Base-by-base conservation (phyloP, 2,888 invertebrate genomes). In the Hydrotaea diabolus region DNA sequence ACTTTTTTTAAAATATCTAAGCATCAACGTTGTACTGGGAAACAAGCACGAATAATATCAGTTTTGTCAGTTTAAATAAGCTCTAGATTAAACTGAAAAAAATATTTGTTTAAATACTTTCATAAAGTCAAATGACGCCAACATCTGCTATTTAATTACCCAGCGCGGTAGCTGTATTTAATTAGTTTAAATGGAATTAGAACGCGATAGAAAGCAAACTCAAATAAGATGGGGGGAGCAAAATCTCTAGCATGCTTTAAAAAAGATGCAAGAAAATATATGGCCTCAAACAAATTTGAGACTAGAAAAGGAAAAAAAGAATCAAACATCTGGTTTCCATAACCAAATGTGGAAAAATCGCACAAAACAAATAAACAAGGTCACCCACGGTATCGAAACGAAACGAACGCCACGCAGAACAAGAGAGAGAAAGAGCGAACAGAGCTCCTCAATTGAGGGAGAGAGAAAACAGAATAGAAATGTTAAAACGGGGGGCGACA, bases 311-410 rank as follows among this genome's bases (percentile, higher is more conserved):
- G 36, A 21, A 66, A 64, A 74, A 21, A 82, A 74, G 26, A 82
- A 11, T 53, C 19, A 31, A 64, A 9, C 69, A 69, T 21, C 57
- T 74, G 43, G 19, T 55, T 64, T 64, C 71, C 59, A 76, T 76
- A 74, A 80, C 62, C 31, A 31, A 31, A 31, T 31, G 31, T 83
- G 66, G 69, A 49, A 77, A 77, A 64, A 21, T 83, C 62, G 69
- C 46, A 76, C 23, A 36, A 15, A 59, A 57, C 59, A 73, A 26
- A 80, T 43, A 75, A 80, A 78, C 83, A 84, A 84, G 83, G 83
- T 80, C 85, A 62, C 77, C 46, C 9, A 57, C 74, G 23, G 46
- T 13, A 31, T n/a, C 43, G 19, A 23, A 15, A 64, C n/a, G 31
- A 31, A 31, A 15, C n/a, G 71, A 39, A 43, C 8, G 26, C 21